Evolutionary conservation across 2,888 invertebrate genomes (phyloP).

Genomic region (Cheilosia soror): DNA sequence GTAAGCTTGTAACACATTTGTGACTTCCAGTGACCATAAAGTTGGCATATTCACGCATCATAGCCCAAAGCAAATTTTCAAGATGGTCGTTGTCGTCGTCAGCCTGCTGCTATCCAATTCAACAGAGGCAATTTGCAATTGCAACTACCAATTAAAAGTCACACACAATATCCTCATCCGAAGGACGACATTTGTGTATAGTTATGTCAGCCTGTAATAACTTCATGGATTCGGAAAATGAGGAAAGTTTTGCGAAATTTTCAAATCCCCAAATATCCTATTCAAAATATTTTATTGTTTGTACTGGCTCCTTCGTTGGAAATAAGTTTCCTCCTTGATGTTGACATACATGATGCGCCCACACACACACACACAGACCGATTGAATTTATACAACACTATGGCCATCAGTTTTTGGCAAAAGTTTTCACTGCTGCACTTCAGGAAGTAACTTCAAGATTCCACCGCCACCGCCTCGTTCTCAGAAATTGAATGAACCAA

Average conservation of each 20-base stretch:
- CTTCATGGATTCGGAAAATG: conserved; percentile 59
- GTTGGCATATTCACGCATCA: conserved; percentile 49
- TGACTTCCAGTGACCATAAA: conserved; percentile 37
- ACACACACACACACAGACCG: background rate
- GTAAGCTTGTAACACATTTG: conserved; percentile 17
- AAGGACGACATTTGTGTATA: background rate
- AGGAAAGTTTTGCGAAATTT: conserved; percentile 53
- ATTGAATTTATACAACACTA: conserved; percentile 53
- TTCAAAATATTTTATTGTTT: conserved; percentile 73
- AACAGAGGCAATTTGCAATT: conserved; percentile 42
- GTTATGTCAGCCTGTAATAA: conserved; percentile 37
- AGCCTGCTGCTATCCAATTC: background rate
- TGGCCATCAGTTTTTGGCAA: conserved; percentile 22
- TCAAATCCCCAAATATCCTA: conserved; percentile 59
- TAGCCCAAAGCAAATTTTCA: conserved; percentile 28
- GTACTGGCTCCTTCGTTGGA: conserved; percentile 27
- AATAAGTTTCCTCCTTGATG: conserved; percentile 1
- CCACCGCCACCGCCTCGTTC: conserved; percentile 27
- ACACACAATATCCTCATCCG: background rate
- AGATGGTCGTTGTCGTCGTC: conserved; percentile 25
- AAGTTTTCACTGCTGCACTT: conserved; percentile 47
- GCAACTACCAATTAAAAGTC: conserved; percentile 67
- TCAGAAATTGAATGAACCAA: conserved; percentile 4
- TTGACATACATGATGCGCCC: background rate
- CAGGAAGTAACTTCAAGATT: conserved; percentile 53